Conservation (phyloP, 2,888 invertebrate genomes). For the Apotomis betuletana region DNA sequence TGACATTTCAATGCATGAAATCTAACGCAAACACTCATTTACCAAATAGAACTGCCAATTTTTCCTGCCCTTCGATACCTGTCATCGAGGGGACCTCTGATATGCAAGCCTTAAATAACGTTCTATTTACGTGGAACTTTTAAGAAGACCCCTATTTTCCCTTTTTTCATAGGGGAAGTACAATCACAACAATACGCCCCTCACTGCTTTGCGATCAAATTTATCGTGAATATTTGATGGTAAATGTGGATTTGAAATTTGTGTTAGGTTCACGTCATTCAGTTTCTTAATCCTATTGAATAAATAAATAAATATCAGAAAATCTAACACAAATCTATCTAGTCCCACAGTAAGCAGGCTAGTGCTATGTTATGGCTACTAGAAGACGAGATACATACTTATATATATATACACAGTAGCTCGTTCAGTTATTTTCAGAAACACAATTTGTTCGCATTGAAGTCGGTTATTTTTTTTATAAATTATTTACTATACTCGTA, state of each 20-base stretch:
- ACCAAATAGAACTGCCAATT: slow-evolving; percentile 40
- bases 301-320: too few relatives aligned
- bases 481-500: too few relatives aligned
- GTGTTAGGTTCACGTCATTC: background rate
- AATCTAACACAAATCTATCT: too few relatives aligned
- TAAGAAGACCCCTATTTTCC: slow-evolving; percentile 54
- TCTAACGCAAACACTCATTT: slow-evolving; percentile 33
- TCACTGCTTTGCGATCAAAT: slow-evolving; percentile 45
- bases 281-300: slow-evolving; percentile 9
- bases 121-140: slow-evolving; percentile 67
- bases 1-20: slow-evolving; percentile 35
- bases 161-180: slow-evolving; percentile 57
- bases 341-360: too few relatives aligned
- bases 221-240: slow-evolving; percentile 40
- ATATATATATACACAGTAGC: too few relatives aligned
- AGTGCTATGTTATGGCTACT: too few relatives aligned
- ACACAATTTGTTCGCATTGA: too few relatives aligned
- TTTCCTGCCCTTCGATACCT: slow-evolving; percentile 39
- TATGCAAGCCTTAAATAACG: slow-evolving; percentile 64
- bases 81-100: slow-evolving; percentile 46
- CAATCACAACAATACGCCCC: slow-evolving; percentile 56
- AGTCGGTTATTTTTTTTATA: too few relatives aligned
- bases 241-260: slow-evolving; percentile 19
- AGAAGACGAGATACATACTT: too few relatives aligned
- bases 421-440: too few relatives aligned